Base-by-base conservation (phyloP, 1,140 invertebrate species). In the Hypothenemus hampei region DNA sequence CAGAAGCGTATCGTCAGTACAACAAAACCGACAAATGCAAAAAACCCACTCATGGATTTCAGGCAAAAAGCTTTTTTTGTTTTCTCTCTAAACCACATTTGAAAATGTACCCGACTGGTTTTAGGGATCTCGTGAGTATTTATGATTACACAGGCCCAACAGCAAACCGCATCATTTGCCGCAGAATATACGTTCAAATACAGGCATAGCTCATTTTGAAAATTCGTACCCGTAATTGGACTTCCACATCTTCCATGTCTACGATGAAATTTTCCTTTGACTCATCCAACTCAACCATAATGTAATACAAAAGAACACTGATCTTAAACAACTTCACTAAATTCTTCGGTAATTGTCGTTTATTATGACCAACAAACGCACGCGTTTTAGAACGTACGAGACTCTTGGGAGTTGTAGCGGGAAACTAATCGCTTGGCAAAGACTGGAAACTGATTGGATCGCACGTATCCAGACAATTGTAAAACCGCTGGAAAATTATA, bases 241-340 rank as follows among this genome's bases (percentile, higher is more conserved):
- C 11, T 20, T 37, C 47, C 7, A 5, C 24, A 13, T 31, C 31
- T 11, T 19, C 18, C 15, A 51, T 16, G 35, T 55, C n/a, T 18
- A 29, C 18, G 15, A 51, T 29, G 20, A 50, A 57, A 37, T 57
- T 50, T 29, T 57, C 45, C 21, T 16, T 41, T 10, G 54, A 40
- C 16, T 21, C 47, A 18, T 50, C 46, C 4, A 57, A 29, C 10
- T 41, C 45, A 11, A 57, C 45, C 54, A 57, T 57, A 8, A 16
- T 37, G 13, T 10, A 15, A 15, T 16, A 16, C 3, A 37, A 8
- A 10, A 16, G 15, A 37, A 37, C n/a, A 37, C 18, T 37, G n/a
- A n/a, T 31, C 3, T 31, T 31, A 11, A 8, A 31, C 26, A 31
- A 31, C 8, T 31, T 31, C 13, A 31, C 26, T 11, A 31, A 31